Conservation (phyloP, 2,797 vertebrate species). For the Catamblyrhynchus diadema region DNA sequence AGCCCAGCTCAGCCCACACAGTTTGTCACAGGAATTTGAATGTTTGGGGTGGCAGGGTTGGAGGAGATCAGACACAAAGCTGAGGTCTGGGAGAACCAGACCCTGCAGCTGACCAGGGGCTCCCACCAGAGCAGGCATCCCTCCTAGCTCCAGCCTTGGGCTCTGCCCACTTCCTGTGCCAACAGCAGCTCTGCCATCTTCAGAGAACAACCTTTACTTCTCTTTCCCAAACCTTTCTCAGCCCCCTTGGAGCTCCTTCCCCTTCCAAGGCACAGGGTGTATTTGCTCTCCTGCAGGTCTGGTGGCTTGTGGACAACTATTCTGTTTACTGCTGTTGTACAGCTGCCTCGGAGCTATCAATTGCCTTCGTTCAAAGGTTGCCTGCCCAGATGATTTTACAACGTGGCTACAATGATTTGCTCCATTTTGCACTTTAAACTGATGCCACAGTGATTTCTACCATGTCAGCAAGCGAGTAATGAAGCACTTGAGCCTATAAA, state of each 20-base stretch:
- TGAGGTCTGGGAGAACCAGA: not conserved
- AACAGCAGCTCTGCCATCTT: not conserved
- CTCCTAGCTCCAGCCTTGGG: not conserved
- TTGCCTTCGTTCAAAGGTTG: slow-evolving; percentile 72
- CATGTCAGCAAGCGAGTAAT: slow-evolving; percentile 58
- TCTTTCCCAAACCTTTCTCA: not conserved
- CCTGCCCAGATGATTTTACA: slow-evolving; percentile 68
- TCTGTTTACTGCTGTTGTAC: slow-evolving; percentile 23
- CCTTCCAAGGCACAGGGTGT: not conserved
- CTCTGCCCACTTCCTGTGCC: not conserved
- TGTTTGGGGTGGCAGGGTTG: not conserved
- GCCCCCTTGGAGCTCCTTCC: not conserved
- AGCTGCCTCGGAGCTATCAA: slow-evolving; percentile 39
- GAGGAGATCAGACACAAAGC: not conserved
- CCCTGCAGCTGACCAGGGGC: not conserved
- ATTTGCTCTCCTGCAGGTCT: not conserved
- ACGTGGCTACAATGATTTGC: slow-evolving; percentile 33
- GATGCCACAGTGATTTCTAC: slow-evolving; percentile 42
- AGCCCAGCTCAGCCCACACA: not conserved
- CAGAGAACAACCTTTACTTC: not conserved
- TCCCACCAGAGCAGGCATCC: not conserved
- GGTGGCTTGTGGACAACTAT: not conserved
- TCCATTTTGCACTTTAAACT: slow-evolving; percentile 67
- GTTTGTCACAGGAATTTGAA: not conserved
- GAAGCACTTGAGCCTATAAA: slow-evolving; percentile 53